Conservation (phyloP, 2,888 invertebrate species). For the Drymonia ruficornis region DNA sequence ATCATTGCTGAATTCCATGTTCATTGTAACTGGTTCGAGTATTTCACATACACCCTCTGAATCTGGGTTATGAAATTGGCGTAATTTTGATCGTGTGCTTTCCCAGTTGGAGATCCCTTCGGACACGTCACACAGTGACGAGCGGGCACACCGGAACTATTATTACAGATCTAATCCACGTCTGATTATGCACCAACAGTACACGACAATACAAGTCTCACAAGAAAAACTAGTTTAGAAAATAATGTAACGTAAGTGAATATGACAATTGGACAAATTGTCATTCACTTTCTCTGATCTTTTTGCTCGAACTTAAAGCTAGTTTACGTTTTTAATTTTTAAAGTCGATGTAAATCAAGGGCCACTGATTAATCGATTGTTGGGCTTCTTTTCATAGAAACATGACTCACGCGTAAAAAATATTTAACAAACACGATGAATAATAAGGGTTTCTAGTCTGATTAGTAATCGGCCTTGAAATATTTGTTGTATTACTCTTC, state of each 20-base stretch:
- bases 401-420: slow-evolving; percentile 22
- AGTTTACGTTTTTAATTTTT: slow-evolving; percentile 53
- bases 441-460: slow-evolving; percentile 28
- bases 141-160: slow-evolving; percentile 59
- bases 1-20: slow-evolving; percentile 25
- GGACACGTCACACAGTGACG: slow-evolving; percentile 67
- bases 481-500: slow-evolving; percentile 20
- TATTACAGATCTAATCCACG: slow-evolving; percentile 68
- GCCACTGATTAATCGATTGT: slow-evolving; percentile 55
- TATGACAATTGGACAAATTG: slow-evolving; percentile 45
- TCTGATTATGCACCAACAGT: slow-evolving; percentile 73
- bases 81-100: slow-evolving; percentile 48
- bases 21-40: slow-evolving; percentile 41
- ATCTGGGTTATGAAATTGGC: slow-evolving; percentile 32
- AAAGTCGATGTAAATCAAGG: slow-evolving; percentile 53
- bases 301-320: slow-evolving; percentile 51
- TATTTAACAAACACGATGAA: slow-evolving; percentile 24
- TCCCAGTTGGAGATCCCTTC: slow-evolving; percentile 60
- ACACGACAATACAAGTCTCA: slow-evolving; percentile 56
- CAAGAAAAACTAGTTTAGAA: slow-evolving; percentile 72
- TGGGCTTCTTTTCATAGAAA: slow-evolving; percentile 37
- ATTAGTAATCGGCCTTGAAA: slow-evolving; percentile 27
- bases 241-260: slow-evolving; percentile 58
- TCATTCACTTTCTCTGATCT: slow-evolving; percentile 69
- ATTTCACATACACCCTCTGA: slow-evolving; percentile 36